A percentile compares a stretch with the other conserved stretches of the same genome.
Evolutionary conservation across 2,797 vertebrate species (phyloP).

Genomic region (Bryconaethiops microstoma): DNA sequence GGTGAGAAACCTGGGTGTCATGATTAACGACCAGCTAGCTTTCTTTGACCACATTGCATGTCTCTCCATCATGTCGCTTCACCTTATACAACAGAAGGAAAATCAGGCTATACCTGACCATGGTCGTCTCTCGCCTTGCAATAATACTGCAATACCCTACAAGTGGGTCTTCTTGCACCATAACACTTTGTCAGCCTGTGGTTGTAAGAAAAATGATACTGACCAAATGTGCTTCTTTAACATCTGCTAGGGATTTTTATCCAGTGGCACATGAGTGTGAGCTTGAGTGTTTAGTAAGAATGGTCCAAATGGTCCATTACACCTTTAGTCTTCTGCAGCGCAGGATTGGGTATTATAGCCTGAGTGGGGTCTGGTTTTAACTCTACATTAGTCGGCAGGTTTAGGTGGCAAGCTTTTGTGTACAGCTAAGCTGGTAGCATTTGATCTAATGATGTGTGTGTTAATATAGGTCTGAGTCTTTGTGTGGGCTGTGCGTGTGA

Average conservation of each 20-base stretch:
- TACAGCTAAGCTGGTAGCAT: slow-evolving; percentile 1
- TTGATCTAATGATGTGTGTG: slow-evolving; percentile 43
- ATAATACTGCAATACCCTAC: no score
- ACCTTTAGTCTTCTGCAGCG: not conserved
- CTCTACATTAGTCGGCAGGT: not conserved
- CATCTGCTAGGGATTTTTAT: not conserved
- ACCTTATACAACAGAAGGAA: no score
- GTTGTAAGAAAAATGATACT: not conserved
- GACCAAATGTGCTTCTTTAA: not conserved
- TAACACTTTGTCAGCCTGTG: no score
- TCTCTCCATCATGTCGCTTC: no score
- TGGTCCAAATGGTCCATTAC: not conserved
- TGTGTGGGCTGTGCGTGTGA: slow-evolving; percentile 13
- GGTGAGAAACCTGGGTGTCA: no score
- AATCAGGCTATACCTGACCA: no score
- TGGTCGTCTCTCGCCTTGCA: no score
- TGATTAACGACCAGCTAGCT: no score
- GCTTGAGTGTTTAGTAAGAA: not conserved
- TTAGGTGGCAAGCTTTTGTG: slow-evolving; percentile 22
- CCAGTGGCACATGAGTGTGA: not conserved
- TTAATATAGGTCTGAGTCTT: not conserved
- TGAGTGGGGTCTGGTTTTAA: not conserved
- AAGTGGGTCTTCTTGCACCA: no score
- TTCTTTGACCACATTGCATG: no score
- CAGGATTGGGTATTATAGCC: not conserved